Conservation (phyloP, 2,797 vertebrate species). For the Thunnus albacares region DNA sequence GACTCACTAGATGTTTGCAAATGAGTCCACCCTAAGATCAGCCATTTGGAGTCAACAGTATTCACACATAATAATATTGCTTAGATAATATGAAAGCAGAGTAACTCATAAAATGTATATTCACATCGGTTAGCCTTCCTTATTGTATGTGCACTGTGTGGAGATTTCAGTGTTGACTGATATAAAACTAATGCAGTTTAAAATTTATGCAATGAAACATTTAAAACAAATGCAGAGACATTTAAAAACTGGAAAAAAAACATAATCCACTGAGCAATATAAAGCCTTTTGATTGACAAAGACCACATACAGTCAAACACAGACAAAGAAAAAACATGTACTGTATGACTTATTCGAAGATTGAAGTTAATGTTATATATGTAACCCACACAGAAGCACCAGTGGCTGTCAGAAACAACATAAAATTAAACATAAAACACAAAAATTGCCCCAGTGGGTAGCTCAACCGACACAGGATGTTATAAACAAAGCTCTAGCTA, state of each 20-base stretch:
- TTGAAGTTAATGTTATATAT: not conserved
- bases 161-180: constrained; percentile 17
- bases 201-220: not conserved
- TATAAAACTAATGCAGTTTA: constrained; percentile 8
- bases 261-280: not conserved
- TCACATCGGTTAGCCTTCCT: not conserved
- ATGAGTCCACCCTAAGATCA: constrained; percentile 35
- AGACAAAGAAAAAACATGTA: not conserved
- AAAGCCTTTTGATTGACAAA: not conserved
- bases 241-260: not conserved
- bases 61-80: not conserved
- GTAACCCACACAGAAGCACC: not conserved
- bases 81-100: not conserved
- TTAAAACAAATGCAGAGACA: not conserved
- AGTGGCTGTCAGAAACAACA: not conserved
- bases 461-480: not conserved
- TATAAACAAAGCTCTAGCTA: not conserved
- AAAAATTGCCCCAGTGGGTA: not conserved
- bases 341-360: not conserved
- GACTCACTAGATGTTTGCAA: constrained; percentile 7
- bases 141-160: constrained; percentile 1
- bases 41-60: constrained; percentile 2
- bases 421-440: not conserved
- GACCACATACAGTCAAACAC: not conserved
- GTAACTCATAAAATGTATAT: not conserved